Percentiles rank a stretch among this genome's conserved stretches.
Conservation (phyloP, 2,797 vertebrate genomes). For the Ctenopoma multispine region DNA sequence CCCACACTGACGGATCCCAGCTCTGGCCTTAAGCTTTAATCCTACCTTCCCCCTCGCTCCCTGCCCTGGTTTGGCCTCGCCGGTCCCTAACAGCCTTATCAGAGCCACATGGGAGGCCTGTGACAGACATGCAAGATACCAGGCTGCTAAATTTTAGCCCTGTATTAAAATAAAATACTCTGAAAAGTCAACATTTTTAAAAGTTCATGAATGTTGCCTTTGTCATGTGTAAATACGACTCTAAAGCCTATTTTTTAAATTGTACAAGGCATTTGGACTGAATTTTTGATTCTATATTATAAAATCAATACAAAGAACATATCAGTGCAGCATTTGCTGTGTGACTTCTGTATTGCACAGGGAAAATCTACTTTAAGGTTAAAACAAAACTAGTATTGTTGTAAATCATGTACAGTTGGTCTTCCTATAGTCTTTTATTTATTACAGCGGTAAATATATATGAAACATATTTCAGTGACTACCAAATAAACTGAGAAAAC, state of each 20-base stretch:
- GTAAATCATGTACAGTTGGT: conserved; percentile 1
- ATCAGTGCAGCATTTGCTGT: conserved; percentile 19
- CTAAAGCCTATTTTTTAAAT: conserved; percentile 27
- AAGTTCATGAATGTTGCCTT: conserved; percentile 33
- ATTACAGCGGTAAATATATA: neutral
- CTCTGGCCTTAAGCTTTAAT: conserved; percentile 63
- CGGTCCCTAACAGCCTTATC: conserved; percentile 72
- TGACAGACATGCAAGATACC: conserved; percentile 68
- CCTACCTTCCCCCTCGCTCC: conserved; percentile 52
- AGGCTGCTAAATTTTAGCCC: conserved; percentile 58
- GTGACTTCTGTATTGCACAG: conserved; percentile 1
- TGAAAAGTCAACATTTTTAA: conserved; percentile 51
- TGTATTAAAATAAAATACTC: conserved; percentile 57
- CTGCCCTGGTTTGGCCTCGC: conserved; percentile 69
- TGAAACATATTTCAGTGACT: neutral
- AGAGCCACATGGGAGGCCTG: conserved; percentile 76
- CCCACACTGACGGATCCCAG: conserved; percentile 77
- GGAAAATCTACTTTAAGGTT: conserved; percentile 5
- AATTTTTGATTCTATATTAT: conserved; percentile 41
- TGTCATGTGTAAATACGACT: conserved; percentile 12
- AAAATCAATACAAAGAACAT: conserved; percentile 23
- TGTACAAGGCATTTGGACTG: conserved; percentile 20
- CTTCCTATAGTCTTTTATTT: neutral
- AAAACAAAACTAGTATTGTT: neutral
- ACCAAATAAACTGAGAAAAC: neutral